Evolutionary conservation across 2,113 vertebrate genomes (phyloP).

Genomic region (Eptatretus burgeri): DNA sequence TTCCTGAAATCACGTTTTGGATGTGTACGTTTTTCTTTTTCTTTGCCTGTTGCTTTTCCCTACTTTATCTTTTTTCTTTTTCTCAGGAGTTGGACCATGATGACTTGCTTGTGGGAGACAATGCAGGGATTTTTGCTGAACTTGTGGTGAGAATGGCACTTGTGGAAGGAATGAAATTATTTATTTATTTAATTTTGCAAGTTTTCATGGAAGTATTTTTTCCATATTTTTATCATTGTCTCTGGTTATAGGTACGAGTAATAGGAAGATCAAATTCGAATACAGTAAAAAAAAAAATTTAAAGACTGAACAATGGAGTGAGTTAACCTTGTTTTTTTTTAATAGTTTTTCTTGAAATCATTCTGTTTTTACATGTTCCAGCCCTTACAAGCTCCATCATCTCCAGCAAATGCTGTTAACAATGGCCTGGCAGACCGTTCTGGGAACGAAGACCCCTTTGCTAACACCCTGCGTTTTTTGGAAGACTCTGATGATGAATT

Average conservation of each 20-base stretch:
- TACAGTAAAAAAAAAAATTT: too few species aligned
- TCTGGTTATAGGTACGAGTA: too few species aligned
- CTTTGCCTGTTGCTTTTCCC: too few species aligned
- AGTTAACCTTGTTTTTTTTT: not conserved
- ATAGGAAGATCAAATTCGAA: too few species aligned
- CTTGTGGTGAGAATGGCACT: not conserved
- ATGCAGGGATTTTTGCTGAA: constrained; percentile 5
- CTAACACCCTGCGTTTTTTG: constrained; percentile 37
- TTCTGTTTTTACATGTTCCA: not conserved
- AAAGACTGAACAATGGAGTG: too few species aligned
- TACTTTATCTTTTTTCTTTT: not conserved
- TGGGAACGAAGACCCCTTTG: constrained; percentile 22
- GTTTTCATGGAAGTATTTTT: too few species aligned
- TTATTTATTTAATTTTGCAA: too few species aligned
- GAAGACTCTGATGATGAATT: constrained; percentile 44
- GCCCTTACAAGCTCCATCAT: constrained; percentile 48
- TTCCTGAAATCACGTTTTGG: too few species aligned
- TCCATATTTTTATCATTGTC: too few species aligned
- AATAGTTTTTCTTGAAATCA: not conserved
- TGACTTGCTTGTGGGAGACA: constrained; percentile 2
- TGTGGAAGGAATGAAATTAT: too few species aligned
- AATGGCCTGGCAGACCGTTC: constrained; percentile 30
- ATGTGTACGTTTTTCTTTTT: too few species aligned
- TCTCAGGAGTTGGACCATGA: constrained; percentile 4
- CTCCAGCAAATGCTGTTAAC: constrained; percentile 40